Base-by-base conservation (phyloP, 2,888 invertebrate species). In the Diplolepis rosae region DNA sequence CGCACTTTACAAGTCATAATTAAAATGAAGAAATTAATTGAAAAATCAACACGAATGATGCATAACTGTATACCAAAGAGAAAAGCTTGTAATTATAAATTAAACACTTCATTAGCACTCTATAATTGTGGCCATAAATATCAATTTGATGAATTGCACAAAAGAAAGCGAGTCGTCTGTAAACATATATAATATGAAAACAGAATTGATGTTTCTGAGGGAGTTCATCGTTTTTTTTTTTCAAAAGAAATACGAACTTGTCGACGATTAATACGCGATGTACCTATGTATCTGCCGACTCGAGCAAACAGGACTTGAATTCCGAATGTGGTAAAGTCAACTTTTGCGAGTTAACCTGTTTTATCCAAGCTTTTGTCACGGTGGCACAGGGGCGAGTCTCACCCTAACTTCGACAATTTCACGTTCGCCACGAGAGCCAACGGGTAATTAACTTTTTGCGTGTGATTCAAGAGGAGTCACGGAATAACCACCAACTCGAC, bases 361-460 rank as follows among this genome's bases (percentile, higher is more conserved):
- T 77, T 73, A 75, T 74, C 69, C 61, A 42, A 61, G 39, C 61
- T 61, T 61, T 61, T 61, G 61, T 61, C 61, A 27, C 61, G 61
- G 28, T 56, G 45, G 13, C 45, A 50, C 24, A 18, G 45, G 61
- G 45, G 48, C 56, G 56, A 28, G 69, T 30, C 56, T 42, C 35
- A 66, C 67, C 39, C 70, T 32, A 45, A 54, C 72, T 74, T 69
- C 74, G 74, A 74, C 74, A 71, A 74, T 76, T 76, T 74, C 76
- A 72, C 74, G 70, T 71, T 69, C 71, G 52, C 71, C 61, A 61
- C 61, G 69, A 65, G 66, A 70, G 71, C 56, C 65, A 73, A 75
- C 76, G 61, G 79, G 79, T 84, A 85, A 86, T 86, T 85, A 86
- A 85, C 85, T 85, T 85, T 85, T 85, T 85, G 80, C 80, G 75